Base-by-base conservation (phyloP, 2,797 vertebrate species). In the Pygocentrus nattereri region DNA sequence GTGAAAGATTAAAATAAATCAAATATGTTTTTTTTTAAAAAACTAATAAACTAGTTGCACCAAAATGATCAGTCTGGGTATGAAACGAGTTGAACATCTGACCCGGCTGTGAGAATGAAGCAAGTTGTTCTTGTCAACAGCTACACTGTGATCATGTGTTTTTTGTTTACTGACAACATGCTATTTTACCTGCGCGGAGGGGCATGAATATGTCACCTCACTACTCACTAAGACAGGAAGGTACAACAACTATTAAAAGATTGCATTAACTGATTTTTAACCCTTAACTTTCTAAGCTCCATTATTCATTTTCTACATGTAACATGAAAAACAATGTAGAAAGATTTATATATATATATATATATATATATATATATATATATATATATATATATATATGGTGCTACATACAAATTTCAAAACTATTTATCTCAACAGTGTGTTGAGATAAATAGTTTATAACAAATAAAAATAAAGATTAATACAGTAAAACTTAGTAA, bases 131-230 rank as follows among this genome's bases (percentile, higher is more conserved):
- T 21, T 74, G 62, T 58, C 80, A 77, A 74, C 82, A 21, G 56
- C 49, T 34, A 76, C 74, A 65, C 47, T 41, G 27, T 80, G 67
- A 69, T 72, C 74, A 65, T 1, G 76, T 70, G n/a, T 47, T 38
- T 64, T 82, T 25, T 93, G 86, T 93, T 94, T 91, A 93, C 92
- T 81, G 80, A 85, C 25, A 93, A 93, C 89, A 93, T 0, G 0
- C 0, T n/a, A 47, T 75, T 80, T 74, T 61, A 58, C 44, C 27
- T 25, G 19, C 65, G n/a, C 34, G 19, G 71, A 30, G 52, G 41
- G 27, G 58, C 61, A 62, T 21, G 47, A 27, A 49, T 19, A 34
- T 56, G 18, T 21, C 2, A 41, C 7, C 1, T 44, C 41, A 44
- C 34, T 23, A 38, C 4, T 13, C 27, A 76, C 56, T 58, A 23